Base-by-base conservation (phyloP, 2,113 vertebrate genomes). In the Sphaerodactylus townsendi region DNA sequence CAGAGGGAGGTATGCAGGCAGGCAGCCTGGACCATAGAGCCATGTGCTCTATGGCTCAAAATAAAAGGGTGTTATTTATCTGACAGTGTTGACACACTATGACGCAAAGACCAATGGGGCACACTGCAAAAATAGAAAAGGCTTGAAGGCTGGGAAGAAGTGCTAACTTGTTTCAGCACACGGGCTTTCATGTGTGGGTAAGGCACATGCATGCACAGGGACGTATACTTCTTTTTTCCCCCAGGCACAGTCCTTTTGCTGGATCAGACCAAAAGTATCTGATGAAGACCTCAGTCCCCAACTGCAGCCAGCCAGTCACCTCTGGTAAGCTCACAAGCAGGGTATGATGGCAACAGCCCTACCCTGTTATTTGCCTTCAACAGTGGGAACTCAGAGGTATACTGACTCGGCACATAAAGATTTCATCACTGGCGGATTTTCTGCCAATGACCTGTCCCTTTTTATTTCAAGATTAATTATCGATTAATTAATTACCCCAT, bases 1-100 rank as follows among this genome's bases (percentile, higher is more conserved):
- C 84, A 65, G 0, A 0, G 50, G 65, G 74, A 81, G 79, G 28
- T 59, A 46, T 11, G 28, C 25, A 25, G 71, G 71, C 25, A 46
- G 69, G 41, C 1, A 28, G 83, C 84, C 89, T 82, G 83, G 84
- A 0, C 8, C 76, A 0, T 0, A 30, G 50, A 0, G 4, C 7
- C 81, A 46, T 0, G 0, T 41, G 41, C 0, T 0, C 0, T 25
- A 73, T 56, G 19, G 33, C 30, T 71, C 77, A 0, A 3, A n/a
- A 23, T 53, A 14, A 30, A 0, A 10, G 0, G 3, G 3, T 1
- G 0, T 37, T 28, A 2, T 33, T 74, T 13, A 28, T 48, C 78
- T 7, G 1, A 0, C 64, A 80, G 15, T 0, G 0, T 48, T 35
- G 69, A 65, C 50, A 39, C 50, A 6, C 2, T 10, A 41, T 74